phyloP scores from a whole-genome alignment of 2,797 vertebrate species.

The Cossypha caffra region DNA sequence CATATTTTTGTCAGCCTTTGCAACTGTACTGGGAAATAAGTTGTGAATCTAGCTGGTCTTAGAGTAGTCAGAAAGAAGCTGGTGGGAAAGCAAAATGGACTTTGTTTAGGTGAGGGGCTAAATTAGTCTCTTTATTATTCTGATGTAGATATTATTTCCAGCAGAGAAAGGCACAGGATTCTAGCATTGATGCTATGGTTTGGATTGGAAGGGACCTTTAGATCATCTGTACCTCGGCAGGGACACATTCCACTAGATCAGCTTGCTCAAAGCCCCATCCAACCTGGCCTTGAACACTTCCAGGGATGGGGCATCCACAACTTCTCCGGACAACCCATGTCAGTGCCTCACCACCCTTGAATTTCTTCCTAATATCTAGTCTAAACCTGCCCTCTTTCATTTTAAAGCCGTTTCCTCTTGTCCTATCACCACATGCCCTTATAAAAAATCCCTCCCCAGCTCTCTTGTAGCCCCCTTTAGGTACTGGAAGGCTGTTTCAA shows the following conservation, averaged over 20 bases:
- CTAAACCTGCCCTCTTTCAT: neutral
- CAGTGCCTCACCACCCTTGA: neutral
- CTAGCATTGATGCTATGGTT: neutral
- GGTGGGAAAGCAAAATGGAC: neutral
- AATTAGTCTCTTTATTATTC: neutral
- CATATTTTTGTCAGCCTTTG: neutral
- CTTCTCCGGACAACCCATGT: accelerated
- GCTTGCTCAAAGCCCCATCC: neutral
- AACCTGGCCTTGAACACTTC: neutral
- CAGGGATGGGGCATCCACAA: neutral
- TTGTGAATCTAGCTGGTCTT: neutral
- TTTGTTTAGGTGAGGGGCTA: neutral
- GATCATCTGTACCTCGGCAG: neutral
- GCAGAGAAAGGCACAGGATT: neutral
- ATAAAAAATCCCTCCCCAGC: neutral
- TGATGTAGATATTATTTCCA: neutral
- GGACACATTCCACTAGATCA: accelerated
- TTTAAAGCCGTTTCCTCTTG: neutral
- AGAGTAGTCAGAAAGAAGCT: neutral
- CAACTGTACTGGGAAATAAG: neutral
- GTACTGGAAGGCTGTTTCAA: neutral
- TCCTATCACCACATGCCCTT: neutral
- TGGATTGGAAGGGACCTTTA: neutral
- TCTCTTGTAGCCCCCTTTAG: neutral
- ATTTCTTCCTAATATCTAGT: neutral